These are phyloP conservation scores for Siderastrea siderea DNA, from an alignment of 92 coral and sea anemone species.

Conservation along the genomic window DNA sequence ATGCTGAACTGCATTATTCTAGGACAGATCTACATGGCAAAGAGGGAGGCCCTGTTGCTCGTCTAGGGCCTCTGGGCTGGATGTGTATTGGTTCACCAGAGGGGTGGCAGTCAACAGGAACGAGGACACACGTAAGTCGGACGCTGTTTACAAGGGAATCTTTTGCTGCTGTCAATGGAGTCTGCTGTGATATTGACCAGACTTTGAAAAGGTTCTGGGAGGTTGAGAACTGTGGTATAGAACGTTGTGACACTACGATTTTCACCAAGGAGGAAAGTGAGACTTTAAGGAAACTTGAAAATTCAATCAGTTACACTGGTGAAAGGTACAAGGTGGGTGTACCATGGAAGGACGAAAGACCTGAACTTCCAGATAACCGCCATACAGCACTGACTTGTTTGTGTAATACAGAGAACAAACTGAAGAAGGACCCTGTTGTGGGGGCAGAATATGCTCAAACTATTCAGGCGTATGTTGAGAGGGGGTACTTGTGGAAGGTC, in stretches of 20 bases:
- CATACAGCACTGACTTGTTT: slow-evolving; percentile 40
- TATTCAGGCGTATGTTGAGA: slow-evolving; percentile 4
- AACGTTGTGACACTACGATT: too few species aligned
- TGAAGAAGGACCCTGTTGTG: too few species aligned
- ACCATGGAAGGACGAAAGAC: too few species aligned
- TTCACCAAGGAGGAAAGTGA: too few species aligned
- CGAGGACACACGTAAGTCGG: slow-evolving; percentile 45
- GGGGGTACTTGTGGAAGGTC: slow-evolving; percentile 11
- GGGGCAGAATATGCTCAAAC: slow-evolving; percentile 38
- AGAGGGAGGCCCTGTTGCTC: not conserved
- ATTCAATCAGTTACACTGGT: too few species aligned
- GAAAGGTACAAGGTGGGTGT: too few species aligned
- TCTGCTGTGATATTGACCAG: slow-evolving; percentile 19
- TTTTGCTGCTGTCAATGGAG: not conserved
- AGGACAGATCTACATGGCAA: slow-evolving; percentile 44
- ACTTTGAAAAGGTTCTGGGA: not conserved
- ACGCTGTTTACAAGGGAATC: not conserved
- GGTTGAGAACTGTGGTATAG: too few species aligned
- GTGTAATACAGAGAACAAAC: slow-evolving; percentile 7
- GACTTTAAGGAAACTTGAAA: too few species aligned
- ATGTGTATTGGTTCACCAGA: slow-evolving; percentile 60
- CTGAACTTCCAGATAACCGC: too few species aligned
- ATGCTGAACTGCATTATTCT: slow-evolving; percentile 43
- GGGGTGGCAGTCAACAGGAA: slow-evolving; percentile 7
- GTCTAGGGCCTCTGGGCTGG: slow-evolving; percentile 74